Base-by-base conservation (phyloP, 2,797 vertebrate species). In the Sebastes iracundus region DNA sequence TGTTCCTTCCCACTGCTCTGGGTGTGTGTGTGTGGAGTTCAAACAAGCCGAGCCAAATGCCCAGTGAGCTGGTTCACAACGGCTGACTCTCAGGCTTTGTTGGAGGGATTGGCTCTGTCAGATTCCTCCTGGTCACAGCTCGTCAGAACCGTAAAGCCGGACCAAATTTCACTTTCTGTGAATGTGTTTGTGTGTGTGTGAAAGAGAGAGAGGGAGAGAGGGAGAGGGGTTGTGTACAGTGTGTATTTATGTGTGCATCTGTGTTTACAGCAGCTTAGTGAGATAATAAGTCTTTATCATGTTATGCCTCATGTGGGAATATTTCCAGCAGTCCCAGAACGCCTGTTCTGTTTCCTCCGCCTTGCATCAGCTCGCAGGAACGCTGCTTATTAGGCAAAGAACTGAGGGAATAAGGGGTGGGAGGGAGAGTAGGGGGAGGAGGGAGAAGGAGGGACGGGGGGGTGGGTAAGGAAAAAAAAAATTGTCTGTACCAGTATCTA, bases 301-400 rank as follows among this genome's bases (percentile, higher is more conserved):
- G 92, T 94, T 94, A 90, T 91, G 94, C 92, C 94, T 94, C 93
- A 94, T 93, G 93, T 94, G 93, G 95, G 94, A 96, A 95, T 96
- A 96, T 95, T 95, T 94, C 92, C 88, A 94, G 92, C 91, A 84
- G 91, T 95, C 94, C 92, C 92, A 89, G 92, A 94, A 94, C 93
- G 93, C 93, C 94, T 94, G 94, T 96, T 96, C 94, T 92, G 90
- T 95, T 95, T 93, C 93, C 95, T 92, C 88, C 85, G 94, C 90
- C 95, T 95, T 96, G 96, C 96, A 94, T 96, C 96, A 96, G 95
- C 96, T 95, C 83, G 81, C 93, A 95, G 93, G 93, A 95, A 96
- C 93, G 92, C 91, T 87, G 92, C 94, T 96, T 95, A 96, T 96
- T 96, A 96, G 94, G 94, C 94, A 94, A 95, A 94, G 95, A 94